Evolutionary conservation across 1,140 invertebrate species (phyloP).

Genomic region (Watersipora subatra): DNA sequence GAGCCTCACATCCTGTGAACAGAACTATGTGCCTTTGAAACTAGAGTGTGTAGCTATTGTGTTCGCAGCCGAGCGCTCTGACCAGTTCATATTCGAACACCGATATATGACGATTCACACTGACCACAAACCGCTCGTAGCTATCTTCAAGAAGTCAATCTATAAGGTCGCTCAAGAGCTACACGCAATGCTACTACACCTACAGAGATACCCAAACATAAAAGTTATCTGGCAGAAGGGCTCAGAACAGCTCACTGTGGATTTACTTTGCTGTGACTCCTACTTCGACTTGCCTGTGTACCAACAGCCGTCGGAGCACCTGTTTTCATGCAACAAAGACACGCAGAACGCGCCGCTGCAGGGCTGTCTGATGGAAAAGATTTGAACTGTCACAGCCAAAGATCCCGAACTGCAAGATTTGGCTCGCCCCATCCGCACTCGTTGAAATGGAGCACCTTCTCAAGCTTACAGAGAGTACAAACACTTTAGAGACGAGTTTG

Average conservation of each 20-base stretch:
- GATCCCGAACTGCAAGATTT: not conserved
- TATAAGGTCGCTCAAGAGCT: conserved; percentile 18
- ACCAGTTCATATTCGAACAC: conserved; percentile 39
- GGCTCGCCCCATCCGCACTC: conserved; percentile 5
- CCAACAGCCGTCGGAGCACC: not conserved
- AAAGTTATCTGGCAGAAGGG: conserved; percentile 25
- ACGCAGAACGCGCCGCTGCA: not conserved
- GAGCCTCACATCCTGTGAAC: conserved; percentile 8
- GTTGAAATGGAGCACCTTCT: conserved; percentile 7
- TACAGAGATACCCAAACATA: conserved; percentile 34
- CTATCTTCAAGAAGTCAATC: conserved; percentile 28
- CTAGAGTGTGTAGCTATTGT: conserved; percentile 23
- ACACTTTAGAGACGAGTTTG: conserved; percentile 17
- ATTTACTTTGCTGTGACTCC: conserved; percentile 13
- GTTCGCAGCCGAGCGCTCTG: conserved; percentile 42
- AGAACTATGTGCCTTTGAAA: not conserved
- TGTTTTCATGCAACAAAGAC: not conserved
- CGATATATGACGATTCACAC: conserved; percentile 18
- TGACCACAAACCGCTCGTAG: conserved; percentile 30
- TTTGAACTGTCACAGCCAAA: not conserved
- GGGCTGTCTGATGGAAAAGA: not conserved
- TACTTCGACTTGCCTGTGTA: not conserved
- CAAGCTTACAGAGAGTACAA: conserved; percentile 7
- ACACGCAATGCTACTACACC: conserved; percentile 29
- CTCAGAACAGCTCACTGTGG: conserved; percentile 36